Evolutionary conservation across 2,113 vertebrate species (phyloP).

Genomic region (Tetraodon nigroviridis): DNA sequence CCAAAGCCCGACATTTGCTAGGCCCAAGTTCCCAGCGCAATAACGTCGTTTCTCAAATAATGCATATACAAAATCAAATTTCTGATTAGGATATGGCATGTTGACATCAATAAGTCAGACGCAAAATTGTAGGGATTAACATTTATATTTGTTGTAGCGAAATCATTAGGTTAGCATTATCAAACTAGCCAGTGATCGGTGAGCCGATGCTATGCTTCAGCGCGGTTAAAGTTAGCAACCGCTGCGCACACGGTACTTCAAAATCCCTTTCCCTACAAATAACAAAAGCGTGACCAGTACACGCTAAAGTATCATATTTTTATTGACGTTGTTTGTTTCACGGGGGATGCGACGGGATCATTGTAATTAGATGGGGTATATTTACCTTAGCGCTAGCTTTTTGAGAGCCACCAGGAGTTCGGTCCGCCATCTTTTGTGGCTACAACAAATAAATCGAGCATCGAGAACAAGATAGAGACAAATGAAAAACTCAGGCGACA

Average conservation of each 20-base stretch:
- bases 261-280: background rate
- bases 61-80: background rate
- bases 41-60: no score
- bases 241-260: conserved; percentile 19
- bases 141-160: conserved; percentile 1
- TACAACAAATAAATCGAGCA: conserved; percentile 51
- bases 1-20: conserved; percentile 5
- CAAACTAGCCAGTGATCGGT: conserved; percentile 24
- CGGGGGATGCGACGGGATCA: background rate
- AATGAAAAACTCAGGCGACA: conserved; percentile 12
- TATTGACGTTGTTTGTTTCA: background rate
- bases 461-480: conserved; percentile 38
- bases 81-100: no score
- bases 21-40: conserved; percentile 6
- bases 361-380: conserved; percentile 18
- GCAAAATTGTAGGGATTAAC: no score
- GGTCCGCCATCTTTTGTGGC: conserved; percentile 90
- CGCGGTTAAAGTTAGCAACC: conserved; percentile 14
- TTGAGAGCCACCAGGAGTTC: conserved; percentile 87
- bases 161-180: conserved; percentile 33
- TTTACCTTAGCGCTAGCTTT: conserved; percentile 93
- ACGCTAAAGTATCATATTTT: rapidly evolving
- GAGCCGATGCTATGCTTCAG: conserved; percentile 27
- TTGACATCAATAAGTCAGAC: no score
- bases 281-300: background rate